These are phyloP conservation scores for Cyphomyrus plagiostoma DNA, from an alignment of 2,113 vertebrate species.

Conservation along the genomic window DNA sequence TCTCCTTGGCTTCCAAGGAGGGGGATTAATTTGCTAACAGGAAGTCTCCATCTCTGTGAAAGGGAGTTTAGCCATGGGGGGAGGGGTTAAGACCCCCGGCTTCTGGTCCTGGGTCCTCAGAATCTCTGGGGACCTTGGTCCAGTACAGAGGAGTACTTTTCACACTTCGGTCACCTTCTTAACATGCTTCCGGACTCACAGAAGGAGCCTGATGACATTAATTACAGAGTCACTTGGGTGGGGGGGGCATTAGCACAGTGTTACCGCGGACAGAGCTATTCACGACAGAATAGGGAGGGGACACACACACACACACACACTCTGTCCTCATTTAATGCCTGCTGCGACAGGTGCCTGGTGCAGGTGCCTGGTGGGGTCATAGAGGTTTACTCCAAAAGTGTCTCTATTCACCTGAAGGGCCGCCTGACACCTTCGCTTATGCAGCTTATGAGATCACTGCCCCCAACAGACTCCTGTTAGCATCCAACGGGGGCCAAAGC, in stretches of 20 bases:
- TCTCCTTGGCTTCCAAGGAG: background rate
- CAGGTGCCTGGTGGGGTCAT: no score
- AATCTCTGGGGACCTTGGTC: background rate
- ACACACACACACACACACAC: no score
- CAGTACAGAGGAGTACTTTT: background rate
- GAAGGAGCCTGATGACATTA: background rate
- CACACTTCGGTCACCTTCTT: background rate
- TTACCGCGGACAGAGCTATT: background rate
- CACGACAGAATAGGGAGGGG: background rate
- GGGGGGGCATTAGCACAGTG: background rate
- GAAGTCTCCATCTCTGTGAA: background rate
- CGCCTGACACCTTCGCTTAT: background rate
- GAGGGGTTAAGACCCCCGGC: background rate
- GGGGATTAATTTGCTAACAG: background rate
- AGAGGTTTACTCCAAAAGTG: background rate
- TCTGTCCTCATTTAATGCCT: background rate
- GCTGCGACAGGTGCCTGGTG: background rate
- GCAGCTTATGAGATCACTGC: background rate
- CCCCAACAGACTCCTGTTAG: background rate
- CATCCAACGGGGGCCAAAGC: background rate
- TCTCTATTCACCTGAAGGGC: background rate
- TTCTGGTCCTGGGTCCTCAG: background rate
- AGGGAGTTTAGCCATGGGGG: background rate
- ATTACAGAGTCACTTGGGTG: background rate
- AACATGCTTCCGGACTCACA: background rate